Percentiles rank a stretch among this genome's conserved stretches.
These are phyloP conservation scores for Limnephilus rhombicus DNA, from an alignment of 2,888 invertebrate genomes.

Conservation along the genomic window DNA sequence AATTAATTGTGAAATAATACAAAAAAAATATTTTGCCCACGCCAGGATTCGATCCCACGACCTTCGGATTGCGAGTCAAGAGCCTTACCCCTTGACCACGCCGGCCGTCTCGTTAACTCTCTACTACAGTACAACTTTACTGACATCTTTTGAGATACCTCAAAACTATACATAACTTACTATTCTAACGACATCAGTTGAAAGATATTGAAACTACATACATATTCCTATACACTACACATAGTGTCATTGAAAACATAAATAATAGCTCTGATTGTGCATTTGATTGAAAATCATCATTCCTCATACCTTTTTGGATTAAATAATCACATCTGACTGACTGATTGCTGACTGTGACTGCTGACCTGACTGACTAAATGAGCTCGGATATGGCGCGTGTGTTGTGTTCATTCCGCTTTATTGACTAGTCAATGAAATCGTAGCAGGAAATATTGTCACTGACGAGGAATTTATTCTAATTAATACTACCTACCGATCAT, in stretches of 20 bases:
- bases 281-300: background rate
- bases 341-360: background rate
- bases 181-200: too few relatives aligned
- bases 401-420: conserved; percentile 14
- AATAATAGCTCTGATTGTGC: background rate
- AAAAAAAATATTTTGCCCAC: too few relatives aligned
- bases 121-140: too few relatives aligned
- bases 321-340: background rate
- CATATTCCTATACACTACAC: background rate
- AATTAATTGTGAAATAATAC: too few relatives aligned
- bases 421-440: conserved; percentile 22
- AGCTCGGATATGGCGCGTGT: background rate
- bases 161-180: too few relatives aligned
- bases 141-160: too few relatives aligned
- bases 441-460: conserved; percentile 35
- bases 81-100: too few relatives aligned
- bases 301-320: background rate
- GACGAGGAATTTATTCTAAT: conserved; percentile 44
- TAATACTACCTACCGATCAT: background rate
- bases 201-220: too few relatives aligned
- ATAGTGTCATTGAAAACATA: background rate
- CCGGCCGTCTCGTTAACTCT: too few relatives aligned
- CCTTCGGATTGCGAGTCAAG: too few relatives aligned
- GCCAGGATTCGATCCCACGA: too few relatives aligned
- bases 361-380: background rate